Evolutionary conservation across 2,888 invertebrate species (phyloP).

Genomic region (Nebria brevicollis): DNA sequence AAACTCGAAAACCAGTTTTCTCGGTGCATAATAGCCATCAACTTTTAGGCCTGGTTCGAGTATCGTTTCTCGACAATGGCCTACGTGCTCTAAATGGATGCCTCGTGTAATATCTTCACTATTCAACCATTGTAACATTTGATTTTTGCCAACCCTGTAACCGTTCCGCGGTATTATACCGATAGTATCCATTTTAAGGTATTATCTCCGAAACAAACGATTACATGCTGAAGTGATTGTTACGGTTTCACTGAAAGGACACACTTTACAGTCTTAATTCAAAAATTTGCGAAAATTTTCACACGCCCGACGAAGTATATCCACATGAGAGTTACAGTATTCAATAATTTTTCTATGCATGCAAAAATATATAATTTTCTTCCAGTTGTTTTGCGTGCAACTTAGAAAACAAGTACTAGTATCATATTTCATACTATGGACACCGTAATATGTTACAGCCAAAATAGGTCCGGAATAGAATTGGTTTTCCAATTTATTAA

Average conservation of each 20-base stretch:
- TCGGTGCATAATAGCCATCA: neutral
- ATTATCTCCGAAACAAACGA: neutral
- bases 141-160: conserved; percentile 14
- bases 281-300: conserved; percentile 19
- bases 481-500: too few species aligned
- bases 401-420: too few species aligned
- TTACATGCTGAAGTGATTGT: conserved; percentile 14
- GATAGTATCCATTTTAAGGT: conserved; percentile 25
- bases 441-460: too few species aligned
- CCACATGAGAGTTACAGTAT: neutral
- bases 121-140: conserved; percentile 24
- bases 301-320: conserved; percentile 17
- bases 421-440: too few species aligned
- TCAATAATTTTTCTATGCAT: neutral
- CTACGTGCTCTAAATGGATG: conserved; percentile 1
- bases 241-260: conserved; percentile 1
- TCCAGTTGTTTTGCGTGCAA: too few species aligned
- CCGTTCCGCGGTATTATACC: conserved; percentile 17
- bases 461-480: too few species aligned
- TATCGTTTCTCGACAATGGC: neutral
- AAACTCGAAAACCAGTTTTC: neutral
- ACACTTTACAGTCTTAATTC: conserved; percentile 16
- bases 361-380: too few species aligned
- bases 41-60: neutral
- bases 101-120: conserved; percentile 4